These are phyloP conservation scores for Lepidotrigona ventralis DNA, from an alignment of 1,140 invertebrate genomes.

Conservation along the genomic window DNA sequence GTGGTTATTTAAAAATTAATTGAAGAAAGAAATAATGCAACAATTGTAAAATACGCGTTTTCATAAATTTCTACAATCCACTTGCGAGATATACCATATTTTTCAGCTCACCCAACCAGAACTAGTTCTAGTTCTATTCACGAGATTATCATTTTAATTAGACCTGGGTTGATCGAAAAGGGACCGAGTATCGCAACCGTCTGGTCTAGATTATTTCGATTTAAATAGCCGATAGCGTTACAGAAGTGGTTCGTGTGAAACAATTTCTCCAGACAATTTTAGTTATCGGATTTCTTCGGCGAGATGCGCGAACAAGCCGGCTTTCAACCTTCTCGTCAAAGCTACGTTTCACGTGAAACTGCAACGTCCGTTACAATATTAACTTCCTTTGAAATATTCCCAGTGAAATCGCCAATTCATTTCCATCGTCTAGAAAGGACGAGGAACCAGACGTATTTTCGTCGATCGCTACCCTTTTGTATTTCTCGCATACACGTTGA, in stretches of 20 bases:
- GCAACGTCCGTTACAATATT: background rate
- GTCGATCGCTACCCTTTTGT: background rate
- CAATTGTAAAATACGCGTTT: background rate
- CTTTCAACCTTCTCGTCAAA: background rate
- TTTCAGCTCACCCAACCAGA: background rate
- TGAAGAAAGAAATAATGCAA: no score
- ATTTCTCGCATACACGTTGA: no score
- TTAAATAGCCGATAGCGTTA: background rate
- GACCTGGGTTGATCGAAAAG: background rate
- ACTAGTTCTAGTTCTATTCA: background rate
- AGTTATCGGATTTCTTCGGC: conserved; percentile 11
- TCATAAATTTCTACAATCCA: background rate
- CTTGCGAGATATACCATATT: background rate
- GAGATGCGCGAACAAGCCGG: background rate
- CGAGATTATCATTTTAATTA: background rate
- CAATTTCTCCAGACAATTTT: conserved; percentile 15
- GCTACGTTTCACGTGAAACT: background rate
- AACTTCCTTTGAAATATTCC: conserved; percentile 22
- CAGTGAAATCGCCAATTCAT: conserved; percentile 18
- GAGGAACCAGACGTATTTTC: background rate
- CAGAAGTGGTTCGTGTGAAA: background rate
- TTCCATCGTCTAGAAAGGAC: background rate
- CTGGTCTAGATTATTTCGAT: background rate
- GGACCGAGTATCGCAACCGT: background rate
- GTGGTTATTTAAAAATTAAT: no score